Evolutionary conservation across 1,140 invertebrate genomes (phyloP), one percentile per base, ranked within the genome.

Genomic region (Samia ricini): DNA sequence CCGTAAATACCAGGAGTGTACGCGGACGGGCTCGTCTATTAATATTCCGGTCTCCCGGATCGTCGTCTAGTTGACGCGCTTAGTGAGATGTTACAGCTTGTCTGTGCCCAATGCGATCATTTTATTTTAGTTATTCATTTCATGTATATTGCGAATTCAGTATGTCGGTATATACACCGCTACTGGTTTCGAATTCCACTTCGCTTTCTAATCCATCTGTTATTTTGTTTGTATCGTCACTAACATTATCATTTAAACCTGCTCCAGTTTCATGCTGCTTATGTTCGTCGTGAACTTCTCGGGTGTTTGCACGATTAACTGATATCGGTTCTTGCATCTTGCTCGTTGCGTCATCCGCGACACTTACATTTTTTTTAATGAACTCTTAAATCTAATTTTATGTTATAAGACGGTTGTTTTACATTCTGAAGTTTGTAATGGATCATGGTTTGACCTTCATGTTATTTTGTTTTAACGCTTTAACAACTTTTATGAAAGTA

Each of bases 41-140:
- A 72, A 83, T 85, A 86, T 66, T 22, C 60, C 54, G 33, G 75
- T 71, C 85, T 83, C 85, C 85, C 82, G 81, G 79, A 79, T 75
- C 68, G 79, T 52, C 62, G 20, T 52, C 56, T 60, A 60, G 26
- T 24, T 49, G 59, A 56, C 56, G 23, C 61, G 56, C 55, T 56
- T 26, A 20, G 57, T 54, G 19, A 54, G 48, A n/a, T 67, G 36
- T 67, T 24, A 42, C 49, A 12, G 49, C 48, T n/a, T 63, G 33
- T 63, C 62, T 67, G 60, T 61, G 15, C 4, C 51, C 21, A 18
- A 29, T 36, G 29, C 29, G 26, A 57, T 29, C 8, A 19, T 18
- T 56, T 56, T 33, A 56, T 56, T 56, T 26, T 56, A 33, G 54
- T 56, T 4, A 33, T 19, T 56, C 54, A 48, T 29, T 20, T 24